Evolutionary conservation across 2,797 vertebrate species (phyloP), one percentile per base, ranked within the genome.

Genomic region (Gobionotothen gibberifrons): DNA sequence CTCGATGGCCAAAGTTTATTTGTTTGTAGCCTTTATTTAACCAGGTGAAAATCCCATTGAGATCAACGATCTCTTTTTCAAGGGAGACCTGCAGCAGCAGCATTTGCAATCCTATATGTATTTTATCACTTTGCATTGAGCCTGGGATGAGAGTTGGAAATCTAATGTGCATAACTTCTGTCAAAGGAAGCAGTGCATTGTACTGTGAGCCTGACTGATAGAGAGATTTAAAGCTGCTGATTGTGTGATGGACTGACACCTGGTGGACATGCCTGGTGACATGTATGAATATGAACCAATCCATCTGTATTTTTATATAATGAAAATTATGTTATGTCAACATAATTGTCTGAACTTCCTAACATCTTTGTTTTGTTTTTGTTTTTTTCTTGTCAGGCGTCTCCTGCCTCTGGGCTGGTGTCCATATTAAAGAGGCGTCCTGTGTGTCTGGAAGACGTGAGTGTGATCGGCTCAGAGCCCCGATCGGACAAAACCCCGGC

Each of bases 361-460:
- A 36, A 66, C 15, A 39, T 47, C 5, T 54, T 0, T 55, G 12
- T 39, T 26, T 36, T 0, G 6, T 29, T 29, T 13, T 65, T 22
- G 21, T 43, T 19, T 22, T 66, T 9, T 39, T 3, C 21, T 43
- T 56, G 53, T 76, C 84, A 99, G 98, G 92, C 94, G 40, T 89
- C 92, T 54, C 97, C 96, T 49, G 90, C 95, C 0, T 93, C 95
- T 83, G 97, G 97, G 7, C 85, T 99, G 71, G 96, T 99, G 49
- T 99, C 98, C 39, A 99, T 99, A 86, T 79, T 99, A 69, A 99
- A 99, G 94, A 98, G 96, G 87, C 94, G 94, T 61, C 79, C 14
- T 9, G 49, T 87, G 29, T 56, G 60, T 64, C 60, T 74, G 52
- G 90, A 81, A 2, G 51, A 22, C 3, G 0, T 65, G 16, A 68